Percentiles rank a stretch among this genome's conserved stretches.
phyloP scores from a whole-genome alignment of 1,140 invertebrate species.

The Camponotus floridanus region DNA sequence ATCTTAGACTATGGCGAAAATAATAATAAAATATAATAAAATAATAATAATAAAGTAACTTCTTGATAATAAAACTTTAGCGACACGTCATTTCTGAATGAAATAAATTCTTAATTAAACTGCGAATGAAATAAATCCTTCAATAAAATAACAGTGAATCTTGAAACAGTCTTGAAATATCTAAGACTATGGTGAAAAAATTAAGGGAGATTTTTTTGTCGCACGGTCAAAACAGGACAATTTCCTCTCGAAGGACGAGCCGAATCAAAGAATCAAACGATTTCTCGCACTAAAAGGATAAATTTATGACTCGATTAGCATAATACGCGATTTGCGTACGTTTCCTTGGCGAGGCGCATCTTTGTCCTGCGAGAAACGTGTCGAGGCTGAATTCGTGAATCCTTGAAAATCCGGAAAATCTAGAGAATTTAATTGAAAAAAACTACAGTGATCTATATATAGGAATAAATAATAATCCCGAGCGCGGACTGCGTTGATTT shows the following conservation, averaged over 20 bases:
- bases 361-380: conserved; percentile 61
- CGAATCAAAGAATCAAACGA: conserved; percentile 59
- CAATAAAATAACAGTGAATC: background rate
- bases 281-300: conserved; percentile 70
- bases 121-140: background rate
- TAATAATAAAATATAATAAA: too few relatives aligned
- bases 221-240: background rate
- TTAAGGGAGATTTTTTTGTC: background rate
- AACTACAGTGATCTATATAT: background rate
- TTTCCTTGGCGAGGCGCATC: conserved; percentile 71
- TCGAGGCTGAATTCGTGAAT: conserved; percentile 31
- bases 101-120: conserved; percentile 31
- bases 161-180: too few relatives aligned
- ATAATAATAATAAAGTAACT: background rate
- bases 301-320: conserved; percentile 81
- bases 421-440: background rate
- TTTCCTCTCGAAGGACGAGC: conserved; percentile 49
- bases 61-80: background rate
- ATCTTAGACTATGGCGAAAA: background rate
- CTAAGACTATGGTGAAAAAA: background rate
- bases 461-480: background rate
- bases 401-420: background rate
- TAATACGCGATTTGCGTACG: conserved; percentile 77
- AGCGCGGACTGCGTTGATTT: background rate
- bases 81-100: background rate